phyloP scores from a whole-genome alignment of 1,140 invertebrate genomes.

The Cydia fagiglandana region DNA sequence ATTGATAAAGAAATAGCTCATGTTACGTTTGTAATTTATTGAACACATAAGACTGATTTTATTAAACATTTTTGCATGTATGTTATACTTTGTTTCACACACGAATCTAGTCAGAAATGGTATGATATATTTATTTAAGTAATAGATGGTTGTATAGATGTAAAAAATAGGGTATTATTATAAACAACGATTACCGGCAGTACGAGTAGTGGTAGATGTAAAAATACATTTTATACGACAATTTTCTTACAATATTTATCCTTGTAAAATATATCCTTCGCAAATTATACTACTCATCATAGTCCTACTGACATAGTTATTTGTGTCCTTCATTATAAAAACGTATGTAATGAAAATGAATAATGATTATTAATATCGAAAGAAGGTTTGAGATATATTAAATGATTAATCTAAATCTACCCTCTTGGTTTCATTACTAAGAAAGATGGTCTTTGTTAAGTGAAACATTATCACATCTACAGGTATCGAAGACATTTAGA shows the following conservation, averaged over 20 bases:
- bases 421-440: too few species aligned
- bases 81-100: conserved; percentile 34
- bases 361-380: not conserved
- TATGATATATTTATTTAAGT: conserved; percentile 36
- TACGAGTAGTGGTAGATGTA: conserved; percentile 48
- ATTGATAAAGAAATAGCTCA: not conserved
- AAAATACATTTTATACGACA: conserved; percentile 56
- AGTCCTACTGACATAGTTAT: not conserved
- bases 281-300: not conserved
- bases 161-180: conserved; percentile 52
- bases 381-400: not conserved
- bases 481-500: too few species aligned
- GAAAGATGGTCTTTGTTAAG: too few species aligned
- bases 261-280: conserved; percentile 35
- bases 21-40: conserved; percentile 7
- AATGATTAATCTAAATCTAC: not conserved
- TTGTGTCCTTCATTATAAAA: not conserved
- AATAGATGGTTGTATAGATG: conserved; percentile 48
- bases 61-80: conserved; percentile 35
- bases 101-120: conserved; percentile 37
- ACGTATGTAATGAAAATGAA: not conserved
- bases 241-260: conserved; percentile 42
- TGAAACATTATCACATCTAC: too few species aligned
- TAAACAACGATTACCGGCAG: conserved; percentile 52
- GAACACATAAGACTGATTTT: conserved; percentile 53